These are phyloP conservation scores for Pithys albifrons DNA, from an alignment of 2,113 vertebrate species.

Conservation along the genomic window DNA sequence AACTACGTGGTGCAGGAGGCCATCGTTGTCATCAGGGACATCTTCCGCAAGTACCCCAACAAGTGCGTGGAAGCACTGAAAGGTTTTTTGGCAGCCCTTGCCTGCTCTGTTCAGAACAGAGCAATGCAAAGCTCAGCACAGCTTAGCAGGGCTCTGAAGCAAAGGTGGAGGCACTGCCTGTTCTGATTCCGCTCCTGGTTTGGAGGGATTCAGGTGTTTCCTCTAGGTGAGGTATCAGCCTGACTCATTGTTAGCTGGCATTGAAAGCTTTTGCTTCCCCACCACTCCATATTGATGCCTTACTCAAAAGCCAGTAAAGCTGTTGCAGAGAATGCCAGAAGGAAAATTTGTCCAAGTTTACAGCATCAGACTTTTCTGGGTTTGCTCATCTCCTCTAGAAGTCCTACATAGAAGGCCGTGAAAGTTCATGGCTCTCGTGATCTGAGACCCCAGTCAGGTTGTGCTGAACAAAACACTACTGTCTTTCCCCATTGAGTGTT, in stretches of 20 bases:
- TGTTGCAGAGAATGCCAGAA: not conserved
- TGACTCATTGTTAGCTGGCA: not conserved
- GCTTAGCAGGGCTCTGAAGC: not conserved
- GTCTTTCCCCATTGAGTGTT: not conserved
- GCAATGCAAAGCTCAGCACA: not conserved
- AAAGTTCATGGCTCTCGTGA: not conserved
- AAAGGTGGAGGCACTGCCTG: not conserved
- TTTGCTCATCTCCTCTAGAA: not conserved
- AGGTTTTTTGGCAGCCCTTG: not conserved
- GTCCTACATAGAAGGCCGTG: not conserved
- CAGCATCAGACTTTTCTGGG: not conserved
- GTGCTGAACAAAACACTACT: not conserved
- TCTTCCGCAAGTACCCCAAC: constrained; percentile 99
- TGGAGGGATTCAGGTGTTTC: not conserved
- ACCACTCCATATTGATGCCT: not conserved
- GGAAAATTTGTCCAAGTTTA: not conserved
- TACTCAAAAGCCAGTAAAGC: not conserved
- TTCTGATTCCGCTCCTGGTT: not conserved
- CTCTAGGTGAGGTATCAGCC: not conserved
- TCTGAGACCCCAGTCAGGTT: not conserved
- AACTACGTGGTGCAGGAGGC: constrained; percentile 99
- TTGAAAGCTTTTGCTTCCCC: not conserved
- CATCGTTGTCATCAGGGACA: constrained; percentile 98
- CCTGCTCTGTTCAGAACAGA: not conserved
- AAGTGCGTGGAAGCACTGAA: constrained; percentile 79